Evolutionary conservation across 2,888 invertebrate genomes (phyloP).

Genomic region (Lobophora halterata): DNA sequence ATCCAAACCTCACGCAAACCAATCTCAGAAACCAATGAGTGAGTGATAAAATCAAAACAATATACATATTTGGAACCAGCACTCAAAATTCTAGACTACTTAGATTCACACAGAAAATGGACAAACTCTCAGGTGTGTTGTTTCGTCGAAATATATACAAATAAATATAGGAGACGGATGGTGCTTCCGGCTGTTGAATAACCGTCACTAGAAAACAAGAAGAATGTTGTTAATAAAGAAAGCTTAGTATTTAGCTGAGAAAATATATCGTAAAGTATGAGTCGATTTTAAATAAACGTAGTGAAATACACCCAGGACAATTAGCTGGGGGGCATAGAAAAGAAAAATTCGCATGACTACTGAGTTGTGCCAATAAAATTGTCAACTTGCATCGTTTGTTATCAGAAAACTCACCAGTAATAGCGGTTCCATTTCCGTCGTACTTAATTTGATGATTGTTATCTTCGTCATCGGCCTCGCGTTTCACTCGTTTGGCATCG

Average conservation of each 20-base stretch:
- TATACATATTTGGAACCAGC: too few relatives aligned
- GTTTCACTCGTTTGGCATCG: constrained; percentile 35
- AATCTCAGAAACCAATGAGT: too few relatives aligned
- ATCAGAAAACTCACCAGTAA: constrained; percentile 39
- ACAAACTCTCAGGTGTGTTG: constrained; percentile 17
- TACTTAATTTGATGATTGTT: constrained; percentile 18
- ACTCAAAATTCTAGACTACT: too few relatives aligned
- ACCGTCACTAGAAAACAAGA: constrained; percentile 18
- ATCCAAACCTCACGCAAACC: too few relatives aligned
- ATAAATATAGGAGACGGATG: constrained; percentile 13
- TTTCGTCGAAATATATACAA: constrained; percentile 11
- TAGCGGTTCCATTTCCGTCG: constrained; percentile 37
- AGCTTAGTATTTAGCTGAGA: too few relatives aligned
- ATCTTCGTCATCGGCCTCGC: constrained; percentile 33
- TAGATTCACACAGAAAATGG: constrained; percentile 5
- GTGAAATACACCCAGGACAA: too few relatives aligned
- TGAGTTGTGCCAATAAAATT: too few relatives aligned
- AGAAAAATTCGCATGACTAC: too few relatives aligned
- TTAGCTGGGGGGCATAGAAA: too few relatives aligned
- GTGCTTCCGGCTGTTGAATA: constrained; percentile 10
- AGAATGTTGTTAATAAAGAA: constrained; percentile 10
- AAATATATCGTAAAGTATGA: too few relatives aligned
- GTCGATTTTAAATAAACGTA: too few relatives aligned
- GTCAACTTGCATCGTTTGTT: constrained; percentile 1
- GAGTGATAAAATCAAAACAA: constrained; percentile 5